Evolutionary conservation across 2,888 invertebrate genomes (phyloP).

Genomic region (Parochlus steinenii): DNA sequence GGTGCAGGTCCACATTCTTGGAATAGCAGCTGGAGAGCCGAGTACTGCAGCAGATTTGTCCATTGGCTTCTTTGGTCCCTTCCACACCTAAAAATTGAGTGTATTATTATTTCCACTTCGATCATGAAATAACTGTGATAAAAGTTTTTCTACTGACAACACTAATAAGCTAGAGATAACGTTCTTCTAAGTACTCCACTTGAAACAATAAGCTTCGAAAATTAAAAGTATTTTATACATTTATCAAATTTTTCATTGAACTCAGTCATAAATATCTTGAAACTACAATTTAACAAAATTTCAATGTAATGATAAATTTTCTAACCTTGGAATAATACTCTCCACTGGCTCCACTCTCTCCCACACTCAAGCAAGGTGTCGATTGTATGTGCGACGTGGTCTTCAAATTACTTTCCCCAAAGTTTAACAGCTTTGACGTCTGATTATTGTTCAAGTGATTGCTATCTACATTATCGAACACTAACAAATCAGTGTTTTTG

Average conservation of each 20-base stretch:
- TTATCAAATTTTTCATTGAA: no score
- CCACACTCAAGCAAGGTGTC: slow-evolving; percentile 11
- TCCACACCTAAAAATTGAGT: slow-evolving; percentile 32
- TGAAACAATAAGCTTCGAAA: no score
- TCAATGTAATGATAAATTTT: no score
- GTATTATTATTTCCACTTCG: no score
- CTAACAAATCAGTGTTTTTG: slow-evolving; percentile 1
- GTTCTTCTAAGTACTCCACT: no score
- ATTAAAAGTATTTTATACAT: no score
- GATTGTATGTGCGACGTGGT: slow-evolving; percentile 11
- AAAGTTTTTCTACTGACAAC: no score
- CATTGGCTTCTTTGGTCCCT: slow-evolving; percentile 29
- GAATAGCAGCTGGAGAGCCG: slow-evolving; percentile 16
- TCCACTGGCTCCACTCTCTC: not conserved
- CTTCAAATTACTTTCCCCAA: no score
- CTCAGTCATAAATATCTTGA: no score
- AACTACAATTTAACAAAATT: no score
- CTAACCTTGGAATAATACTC: slow-evolving; percentile 8
- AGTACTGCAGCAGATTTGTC: slow-evolving; percentile 19
- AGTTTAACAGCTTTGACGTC: slow-evolving; percentile 27
- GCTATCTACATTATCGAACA: slow-evolving; percentile 12
- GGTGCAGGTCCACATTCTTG: slow-evolving; percentile 70
- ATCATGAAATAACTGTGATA: no score
- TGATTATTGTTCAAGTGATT: slow-evolving; percentile 21
- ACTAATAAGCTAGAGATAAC: no score